Conservation (phyloP, 1,140 invertebrate species). For the Monochamus saltuarius region DNA sequence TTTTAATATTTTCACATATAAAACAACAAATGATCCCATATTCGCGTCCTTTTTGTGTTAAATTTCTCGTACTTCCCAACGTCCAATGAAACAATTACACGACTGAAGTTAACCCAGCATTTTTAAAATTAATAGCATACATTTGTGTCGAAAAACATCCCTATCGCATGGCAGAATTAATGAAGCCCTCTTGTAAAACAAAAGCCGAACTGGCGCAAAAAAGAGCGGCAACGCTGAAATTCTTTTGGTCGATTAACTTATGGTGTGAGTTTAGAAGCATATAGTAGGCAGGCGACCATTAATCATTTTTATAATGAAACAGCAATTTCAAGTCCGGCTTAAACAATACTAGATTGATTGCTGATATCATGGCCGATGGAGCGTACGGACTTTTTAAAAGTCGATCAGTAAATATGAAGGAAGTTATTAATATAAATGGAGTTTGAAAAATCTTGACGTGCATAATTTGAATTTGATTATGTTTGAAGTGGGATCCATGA, state of each 20-base stretch:
- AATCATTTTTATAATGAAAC: constrained; percentile 31
- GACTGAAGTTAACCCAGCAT: too few relatives aligned
- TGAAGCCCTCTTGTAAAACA: constrained; percentile 22
- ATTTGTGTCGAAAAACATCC: constrained; percentile 23
- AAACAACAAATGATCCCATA: too few relatives aligned
- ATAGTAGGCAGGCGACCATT: constrained; percentile 26
- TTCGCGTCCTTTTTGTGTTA: too few relatives aligned
- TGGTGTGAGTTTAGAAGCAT: constrained; percentile 34
- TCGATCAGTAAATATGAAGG: constrained; percentile 14
- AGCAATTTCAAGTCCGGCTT: constrained; percentile 22
- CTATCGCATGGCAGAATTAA: not conserved
- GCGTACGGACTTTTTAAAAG: constrained; percentile 29
- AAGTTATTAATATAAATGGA: constrained; percentile 14
- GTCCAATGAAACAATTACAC: too few relatives aligned
- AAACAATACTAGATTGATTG: constrained; percentile 27
- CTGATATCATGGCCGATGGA: constrained; percentile 20
- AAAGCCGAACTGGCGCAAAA: constrained; percentile 22
- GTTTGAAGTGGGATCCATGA: too few relatives aligned
- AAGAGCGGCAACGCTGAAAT: constrained; percentile 21
- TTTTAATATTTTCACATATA: too few relatives aligned
- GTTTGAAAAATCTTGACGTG: too few relatives aligned
- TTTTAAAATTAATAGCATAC: constrained; percentile 13
- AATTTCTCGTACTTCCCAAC: too few relatives aligned
- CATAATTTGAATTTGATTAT: too few relatives aligned
- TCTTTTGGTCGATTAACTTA: constrained; percentile 40